Evolutionary conservation across 2,888 invertebrate genomes (phyloP), one percentile per base, ranked within the genome.

Genomic region (Suillia variegata): DNA sequence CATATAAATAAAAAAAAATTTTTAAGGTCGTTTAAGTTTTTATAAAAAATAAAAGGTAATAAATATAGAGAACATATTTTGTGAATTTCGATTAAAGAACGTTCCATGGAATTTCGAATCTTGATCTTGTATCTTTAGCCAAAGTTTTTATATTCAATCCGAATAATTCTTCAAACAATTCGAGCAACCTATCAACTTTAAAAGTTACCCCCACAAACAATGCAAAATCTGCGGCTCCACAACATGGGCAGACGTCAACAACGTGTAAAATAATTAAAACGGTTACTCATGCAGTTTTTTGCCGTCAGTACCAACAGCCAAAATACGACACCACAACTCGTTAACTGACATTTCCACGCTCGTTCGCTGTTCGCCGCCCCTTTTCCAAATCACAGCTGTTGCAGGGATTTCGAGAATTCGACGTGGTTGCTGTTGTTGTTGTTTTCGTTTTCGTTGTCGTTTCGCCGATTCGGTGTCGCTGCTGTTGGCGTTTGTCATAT

Each of bases 401-500:
- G 71, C 67, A 59, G 65, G 58, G 61, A 66, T 63, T 64, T 63
- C 53, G 61, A 47, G 49, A 63, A 58, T 68, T 61, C 62, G 48
- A 38, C 58, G 65, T 42, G 61, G 65, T 64, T 58, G 47, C 62
- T 59, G 55, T 48, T 63, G 56, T 17, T 58, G 55, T 59, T 62
- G 62, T 61, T 62, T 38, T n/a, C 38, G 4, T 53, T 62, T 62
- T n/a, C n/a, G 61, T 60, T 60, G 17, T 20, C 6, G 6, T 45
- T 45, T 45, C 20, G 45, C 18, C 13, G 45, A 8, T 53, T 17
- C 21, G 48, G 26, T 61, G 62, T 65, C 63, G 66, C 61, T 58
- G 67, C 70, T 71, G 69, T 73, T 67, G 69, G 71, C 77, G 77
- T 76, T 79, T 78, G 79, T 79, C 78, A 79, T 77, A 74, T 71